Conservation (phyloP, 2,113 vertebrate genomes). For the Aspidoscelis tigris region DNA sequence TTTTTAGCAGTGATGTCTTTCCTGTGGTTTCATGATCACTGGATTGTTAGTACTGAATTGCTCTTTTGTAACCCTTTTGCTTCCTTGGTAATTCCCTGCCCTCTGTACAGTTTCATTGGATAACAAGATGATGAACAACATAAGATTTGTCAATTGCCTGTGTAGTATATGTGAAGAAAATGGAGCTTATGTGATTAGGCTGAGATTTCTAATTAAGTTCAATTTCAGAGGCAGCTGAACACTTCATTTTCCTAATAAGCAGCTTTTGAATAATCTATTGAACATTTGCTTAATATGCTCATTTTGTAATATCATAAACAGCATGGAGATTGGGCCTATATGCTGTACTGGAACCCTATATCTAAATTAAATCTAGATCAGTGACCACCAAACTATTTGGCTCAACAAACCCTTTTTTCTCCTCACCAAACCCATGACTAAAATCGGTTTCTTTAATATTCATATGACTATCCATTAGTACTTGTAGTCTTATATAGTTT, state of each 20-base stretch:
- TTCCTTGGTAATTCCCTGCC: conserved; percentile 36
- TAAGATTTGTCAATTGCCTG: not conserved
- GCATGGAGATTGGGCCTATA: not conserved
- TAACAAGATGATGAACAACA: conserved; percentile 10
- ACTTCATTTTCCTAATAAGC: not conserved
- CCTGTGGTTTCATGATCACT: conserved; percentile 31
- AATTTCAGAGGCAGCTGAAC: conserved; percentile 6
- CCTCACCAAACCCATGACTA: too few species aligned
- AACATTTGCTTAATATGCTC: not conserved
- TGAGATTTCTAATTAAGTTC: conserved; percentile 4
- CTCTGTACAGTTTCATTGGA: not conserved
- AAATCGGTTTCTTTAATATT: too few species aligned
- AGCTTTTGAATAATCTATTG: not conserved
- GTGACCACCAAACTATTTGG: too few species aligned
- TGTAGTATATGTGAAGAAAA: conserved; percentile 9
- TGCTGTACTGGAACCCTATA: not conserved
- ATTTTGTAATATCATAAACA: conserved; percentile 1
- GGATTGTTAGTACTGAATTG: conserved; percentile 54
- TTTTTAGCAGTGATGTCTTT: conserved; percentile 43
- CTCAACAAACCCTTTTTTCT: too few species aligned
- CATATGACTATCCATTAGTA: too few species aligned
- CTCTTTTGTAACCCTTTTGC: conserved; percentile 31
- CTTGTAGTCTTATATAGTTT: too few species aligned
- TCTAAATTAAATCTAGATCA: not conserved
- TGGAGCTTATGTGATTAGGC: not conserved